Evolutionary conservation across 2,888 invertebrate genomes (phyloP), one percentile per base, ranked within the genome.

Genomic region (Oxycera nigricornis): DNA sequence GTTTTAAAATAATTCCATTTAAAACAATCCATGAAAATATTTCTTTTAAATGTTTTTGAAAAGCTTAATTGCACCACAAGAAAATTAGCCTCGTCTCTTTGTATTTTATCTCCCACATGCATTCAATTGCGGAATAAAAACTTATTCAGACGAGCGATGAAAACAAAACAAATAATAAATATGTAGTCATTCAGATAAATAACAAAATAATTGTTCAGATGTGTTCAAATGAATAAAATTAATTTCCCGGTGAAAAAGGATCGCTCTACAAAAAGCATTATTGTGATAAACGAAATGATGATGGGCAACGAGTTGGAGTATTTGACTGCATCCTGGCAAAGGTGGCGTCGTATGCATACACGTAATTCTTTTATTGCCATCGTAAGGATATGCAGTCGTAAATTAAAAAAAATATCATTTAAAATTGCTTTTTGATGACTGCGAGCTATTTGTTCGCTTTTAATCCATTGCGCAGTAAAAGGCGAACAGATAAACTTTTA

Each of bases 191-290:
- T 22, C 28, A 68, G 50, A 50, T 50, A 28, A 68, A 68, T 68
- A 68, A 68, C 67, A 68, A 46, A 65, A 68, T 50, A 26, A 68
- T 68, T 68, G 31, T 68, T 68, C 46, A 17, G 67, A 68, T 68
- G 67, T 68, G 31, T 68, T 68, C 46, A 17, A 50, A 68, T 68
- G 67, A 68, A 68, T 68, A 68, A 68, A 50, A 68, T 68, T 68
- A 68, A 68, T 68, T 68, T 68, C n/a, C 28, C 61, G 2, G 6
- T 11, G 14, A 61, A 30, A 61, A 61, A 31, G n/a, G 65, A 22
- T 41, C 24, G 39, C 26, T n/a, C 24, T 22, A 26, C 2, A 14
- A 46, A 46, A 46, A 17, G 14, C 46, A 11, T 46, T 17, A 2
- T 46, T 2, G 3, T 46, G 46, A 17, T n/a, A 46, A 46, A 7